These are phyloP conservation scores for Archips crataeganus DNA, from an alignment of 2,888 invertebrate genomes.

Conservation along the genomic window DNA sequence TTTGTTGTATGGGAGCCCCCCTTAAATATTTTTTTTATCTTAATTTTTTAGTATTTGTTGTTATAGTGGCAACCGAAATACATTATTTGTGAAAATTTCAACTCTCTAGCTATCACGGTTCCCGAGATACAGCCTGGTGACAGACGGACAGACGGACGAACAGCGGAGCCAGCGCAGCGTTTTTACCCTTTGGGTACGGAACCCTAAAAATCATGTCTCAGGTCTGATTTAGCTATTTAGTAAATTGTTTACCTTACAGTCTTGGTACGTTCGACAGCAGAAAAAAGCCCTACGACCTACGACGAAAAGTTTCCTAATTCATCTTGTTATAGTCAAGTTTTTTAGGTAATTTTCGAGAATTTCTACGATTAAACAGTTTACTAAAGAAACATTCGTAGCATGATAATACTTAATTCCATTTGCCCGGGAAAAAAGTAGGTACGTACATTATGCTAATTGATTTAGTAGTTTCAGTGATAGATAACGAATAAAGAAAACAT, in stretches of 20 bases:
- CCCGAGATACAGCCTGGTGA: too few species aligned
- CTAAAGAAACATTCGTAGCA: neutral
- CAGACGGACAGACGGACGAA: too few species aligned
- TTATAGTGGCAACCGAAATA: too few species aligned
- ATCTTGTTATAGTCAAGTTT: neutral
- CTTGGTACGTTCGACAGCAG: neutral
- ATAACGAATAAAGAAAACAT: neutral
- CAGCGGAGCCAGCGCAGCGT: too few species aligned
- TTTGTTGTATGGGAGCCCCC: too few species aligned
- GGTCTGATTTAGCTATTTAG: neutral
- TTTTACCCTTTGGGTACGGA: too few species aligned
- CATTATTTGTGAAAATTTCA: too few species aligned
- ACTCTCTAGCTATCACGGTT: too few species aligned
- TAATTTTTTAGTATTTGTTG: too few species aligned
- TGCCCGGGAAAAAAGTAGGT: neutral
- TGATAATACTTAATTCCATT: neutral
- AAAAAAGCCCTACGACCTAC: neutral
- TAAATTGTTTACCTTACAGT: neutral
- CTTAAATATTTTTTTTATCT: too few species aligned
- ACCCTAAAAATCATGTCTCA: too few species aligned
- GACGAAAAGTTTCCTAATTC: neutral
- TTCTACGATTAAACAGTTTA: neutral
- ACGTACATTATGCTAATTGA: neutral
- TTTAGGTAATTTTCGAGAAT: neutral
- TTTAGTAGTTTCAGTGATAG: neutral